Conservation (phyloP, 2,797 vertebrate species). For the Crenuchus spilurus region DNA sequence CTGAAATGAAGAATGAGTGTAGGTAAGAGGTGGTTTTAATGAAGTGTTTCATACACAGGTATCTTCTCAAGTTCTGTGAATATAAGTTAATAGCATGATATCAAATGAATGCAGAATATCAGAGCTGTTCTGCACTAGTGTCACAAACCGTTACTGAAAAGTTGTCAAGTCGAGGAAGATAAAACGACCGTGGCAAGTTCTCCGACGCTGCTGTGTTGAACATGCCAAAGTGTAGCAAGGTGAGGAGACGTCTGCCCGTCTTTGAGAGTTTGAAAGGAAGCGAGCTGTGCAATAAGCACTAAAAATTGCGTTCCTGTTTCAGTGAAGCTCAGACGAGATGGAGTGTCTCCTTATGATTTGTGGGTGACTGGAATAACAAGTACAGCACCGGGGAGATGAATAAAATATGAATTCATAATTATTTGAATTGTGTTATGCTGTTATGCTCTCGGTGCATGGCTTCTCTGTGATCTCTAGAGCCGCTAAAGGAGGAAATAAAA, state of each 20-base stretch:
- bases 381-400: conserved; percentile 37
- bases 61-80: too few species aligned
- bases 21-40: too few species aligned
- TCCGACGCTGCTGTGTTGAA: background rate
- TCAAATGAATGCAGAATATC: too few species aligned
- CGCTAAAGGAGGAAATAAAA: conserved; percentile 44
- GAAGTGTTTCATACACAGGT: too few species aligned
- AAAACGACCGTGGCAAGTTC: conserved; percentile 2
- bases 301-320: conserved; percentile 16
- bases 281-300: background rate
- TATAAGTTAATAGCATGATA: too few species aligned
- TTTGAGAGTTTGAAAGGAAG: background rate
- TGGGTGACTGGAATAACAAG: conserved; percentile 42
- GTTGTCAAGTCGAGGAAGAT: background rate
- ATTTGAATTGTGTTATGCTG: conserved; percentile 45
- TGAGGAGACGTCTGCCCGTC: background rate
- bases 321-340: conserved; percentile 25
- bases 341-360: conserved; percentile 36
- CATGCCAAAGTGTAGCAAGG: background rate
- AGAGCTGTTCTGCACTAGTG: background rate
- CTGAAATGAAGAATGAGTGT: too few species aligned
- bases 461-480: conserved; percentile 42
- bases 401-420: conserved; percentile 54
- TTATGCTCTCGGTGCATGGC: conserved; percentile 37
- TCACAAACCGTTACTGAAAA: background rate